phyloP scores from a whole-genome alignment of 2,888 invertebrate genomes.

The Acleris holmiana region DNA sequence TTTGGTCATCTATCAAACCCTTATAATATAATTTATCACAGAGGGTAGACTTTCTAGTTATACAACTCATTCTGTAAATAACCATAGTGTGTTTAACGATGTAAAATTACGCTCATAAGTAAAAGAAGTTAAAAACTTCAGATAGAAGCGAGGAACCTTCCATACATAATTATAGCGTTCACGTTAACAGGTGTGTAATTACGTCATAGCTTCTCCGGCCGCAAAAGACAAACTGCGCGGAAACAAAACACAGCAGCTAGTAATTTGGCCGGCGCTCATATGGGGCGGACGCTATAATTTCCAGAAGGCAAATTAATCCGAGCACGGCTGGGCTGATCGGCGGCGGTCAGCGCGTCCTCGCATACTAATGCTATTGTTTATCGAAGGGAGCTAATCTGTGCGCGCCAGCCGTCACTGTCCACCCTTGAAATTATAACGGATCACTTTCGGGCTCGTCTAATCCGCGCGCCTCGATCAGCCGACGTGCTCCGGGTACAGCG shows the following conservation, averaged over 20 bases:
- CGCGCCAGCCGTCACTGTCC: conserved; percentile 82
- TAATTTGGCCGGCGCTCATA: conserved; percentile 54
- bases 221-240: conserved; percentile 56
- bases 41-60: conserved; percentile 2
- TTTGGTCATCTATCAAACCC: conserved; percentile 36
- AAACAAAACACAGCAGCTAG: conserved; percentile 71
- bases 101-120: no score
- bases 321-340: conserved; percentile 78
- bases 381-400: conserved; percentile 83
- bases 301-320: conserved; percentile 83
- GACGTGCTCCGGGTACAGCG: conserved; percentile 37
- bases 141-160: background rate
- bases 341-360: conserved; percentile 81
- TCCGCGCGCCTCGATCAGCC: conserved; percentile 53
- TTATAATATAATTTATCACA: conserved; percentile 30
- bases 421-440: conserved; percentile 81
- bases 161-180: background rate
- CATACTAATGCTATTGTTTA: conserved; percentile 85
- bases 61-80: background rate
- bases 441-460: conserved; percentile 78
- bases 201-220: conserved; percentile 37
- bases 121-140: no score
- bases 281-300: conserved; percentile 74
- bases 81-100: no score
- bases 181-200: conserved; percentile 40